Base-by-base conservation (phyloP, 2,888 invertebrate species). In the Hirtodrosophila cameraria region DNA sequence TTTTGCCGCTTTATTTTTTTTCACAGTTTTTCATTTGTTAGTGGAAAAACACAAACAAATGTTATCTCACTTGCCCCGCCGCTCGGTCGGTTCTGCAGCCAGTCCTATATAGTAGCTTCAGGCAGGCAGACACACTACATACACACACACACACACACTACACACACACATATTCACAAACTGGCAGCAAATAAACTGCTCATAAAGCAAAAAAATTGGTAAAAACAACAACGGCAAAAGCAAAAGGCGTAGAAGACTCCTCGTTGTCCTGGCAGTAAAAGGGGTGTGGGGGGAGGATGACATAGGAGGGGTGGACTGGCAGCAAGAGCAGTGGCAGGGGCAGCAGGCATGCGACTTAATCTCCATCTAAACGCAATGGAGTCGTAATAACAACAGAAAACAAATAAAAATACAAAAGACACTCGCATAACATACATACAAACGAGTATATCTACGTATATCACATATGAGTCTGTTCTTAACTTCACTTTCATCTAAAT, bases 301-400 rank as follows among this genome's bases (percentile, higher is more conserved):
- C n/a, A n/a, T n/a, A 23, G 27, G 15, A 31, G n/a, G 9, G 43
- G 23, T 15, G 23, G 2, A 3, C 16, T 3, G 18, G 31, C n/a
- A 12, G 8, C 1, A 12, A 11, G 6, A 11, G 16, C 12, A 15
- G 63, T 18, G 20, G 18, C 6, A 38, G 38, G 28, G 20, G 23
- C 8, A 16, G 43, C n/a, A 39, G 50, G 35, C 57, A 66, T 58
- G 83, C 70, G 83, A 85, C 86, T 81, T 81, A 85, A 81, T 81
- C 81, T 81, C 80, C 81, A 81, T 81, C 81, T 81, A 81, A 81
- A 81, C 81, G 81, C 86, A 81, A 85, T 81, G 81, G 81, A 81
- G 81, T 82, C 86, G 81, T 81, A 81, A 81, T 81, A 81, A 85
- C 83, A 82, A 70, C 79, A 55, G 73, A 82, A 85, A 85, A 61